phyloP scores from a whole-genome alignment of 2,797 vertebrate species.

The Rhadinocentrus ornatus region DNA sequence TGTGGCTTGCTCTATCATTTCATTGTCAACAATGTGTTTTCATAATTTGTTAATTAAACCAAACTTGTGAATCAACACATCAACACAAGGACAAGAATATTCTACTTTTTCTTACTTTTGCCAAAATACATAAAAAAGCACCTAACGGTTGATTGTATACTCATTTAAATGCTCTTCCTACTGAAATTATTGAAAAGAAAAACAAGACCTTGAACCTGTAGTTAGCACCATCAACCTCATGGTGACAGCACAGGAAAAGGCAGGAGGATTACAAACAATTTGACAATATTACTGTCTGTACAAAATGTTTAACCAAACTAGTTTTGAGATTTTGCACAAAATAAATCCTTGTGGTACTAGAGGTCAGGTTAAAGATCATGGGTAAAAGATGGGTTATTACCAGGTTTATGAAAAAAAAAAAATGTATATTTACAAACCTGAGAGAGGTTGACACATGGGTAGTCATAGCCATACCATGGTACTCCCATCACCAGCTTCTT shows the following conservation, averaged over 20 bases:
- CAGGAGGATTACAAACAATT: background rate
- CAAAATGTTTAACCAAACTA: background rate
- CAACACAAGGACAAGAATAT: background rate
- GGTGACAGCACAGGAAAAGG: conserved; percentile 5
- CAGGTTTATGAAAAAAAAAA: background rate
- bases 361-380: background rate
- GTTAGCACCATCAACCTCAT: background rate
- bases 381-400: background rate
- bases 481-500: conserved; percentile 95
- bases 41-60: background rate
- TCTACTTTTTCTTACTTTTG: background rate
- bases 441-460: conserved; percentile 87
- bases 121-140: background rate
- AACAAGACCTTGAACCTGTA: background rate
- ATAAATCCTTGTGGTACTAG: too few relatives aligned
- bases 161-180: background rate
- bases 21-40: background rate
- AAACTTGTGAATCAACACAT: background rate
- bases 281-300: background rate
- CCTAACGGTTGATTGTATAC: background rate
- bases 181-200: background rate
- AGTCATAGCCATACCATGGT: conserved; percentile 98
- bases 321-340: background rate
- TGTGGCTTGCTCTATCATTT: background rate
- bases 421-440: conserved; percentile 74